Evolutionary conservation across 2,113 vertebrate species (phyloP).

Genomic region (Hydrochoerus hydrochaeris): DNA sequence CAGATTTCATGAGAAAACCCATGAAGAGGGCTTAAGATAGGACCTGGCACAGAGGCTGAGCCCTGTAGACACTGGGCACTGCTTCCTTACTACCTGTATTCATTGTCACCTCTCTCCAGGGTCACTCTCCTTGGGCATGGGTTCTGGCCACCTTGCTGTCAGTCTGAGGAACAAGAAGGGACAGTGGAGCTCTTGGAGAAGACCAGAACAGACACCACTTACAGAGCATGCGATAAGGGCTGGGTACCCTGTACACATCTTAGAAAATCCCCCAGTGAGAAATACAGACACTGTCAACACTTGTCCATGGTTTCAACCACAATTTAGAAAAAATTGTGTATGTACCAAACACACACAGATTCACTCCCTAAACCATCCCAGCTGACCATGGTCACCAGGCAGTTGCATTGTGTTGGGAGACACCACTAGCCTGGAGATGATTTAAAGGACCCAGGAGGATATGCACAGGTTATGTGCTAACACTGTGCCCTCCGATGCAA

Average conservation of each 20-base stretch:
- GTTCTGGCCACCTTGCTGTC: not conserved
- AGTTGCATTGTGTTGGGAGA: no score
- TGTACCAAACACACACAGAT: not conserved
- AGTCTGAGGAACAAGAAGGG: not conserved
- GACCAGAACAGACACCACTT: not conserved
- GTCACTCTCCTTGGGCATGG: not conserved
- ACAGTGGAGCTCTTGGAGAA: not conserved
- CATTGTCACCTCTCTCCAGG: not conserved
- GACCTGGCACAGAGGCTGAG: not conserved
- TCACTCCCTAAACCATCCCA: not conserved
- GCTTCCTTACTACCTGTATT: fast-evolving
- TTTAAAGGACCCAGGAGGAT: not conserved
- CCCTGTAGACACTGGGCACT: fast-evolving
- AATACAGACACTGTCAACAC: not conserved
- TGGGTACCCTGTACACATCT: fast-evolving
- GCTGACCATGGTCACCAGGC: not conserved
- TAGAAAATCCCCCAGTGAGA: not conserved
- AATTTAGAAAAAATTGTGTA: not conserved
- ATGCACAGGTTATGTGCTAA: no score
- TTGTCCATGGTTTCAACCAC: no score
- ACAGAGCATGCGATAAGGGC: not conserved
- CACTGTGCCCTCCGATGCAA: fast-evolving
- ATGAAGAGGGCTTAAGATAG: not conserved
- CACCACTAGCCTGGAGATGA: not conserved
- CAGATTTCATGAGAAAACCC: not conserved